Evolutionary conservation across 2,113 vertebrate species (phyloP), one percentile per base, ranked within the genome.

Genomic region (Peromyscus maniculatus): DNA sequence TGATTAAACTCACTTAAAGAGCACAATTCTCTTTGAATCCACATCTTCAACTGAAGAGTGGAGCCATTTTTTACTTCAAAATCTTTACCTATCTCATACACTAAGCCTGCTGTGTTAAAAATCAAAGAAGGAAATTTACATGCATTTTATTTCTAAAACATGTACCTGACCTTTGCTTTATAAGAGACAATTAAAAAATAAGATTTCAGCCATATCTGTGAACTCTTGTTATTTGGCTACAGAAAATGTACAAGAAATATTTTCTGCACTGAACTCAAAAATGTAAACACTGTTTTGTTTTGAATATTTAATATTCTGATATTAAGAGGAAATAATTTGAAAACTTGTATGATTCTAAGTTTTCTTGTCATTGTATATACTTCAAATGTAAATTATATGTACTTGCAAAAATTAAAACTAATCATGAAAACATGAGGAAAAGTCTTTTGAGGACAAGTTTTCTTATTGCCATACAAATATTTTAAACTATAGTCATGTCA

Each of bases 401-500:
- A 55, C 7, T 46, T 36, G 5, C 1, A 77, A 87, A 89, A 74
- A 31, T 22, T 71, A 84, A 0, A 97, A 95, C 93, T 52, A 91
- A 19, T 1, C 59, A n/a, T 0, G 0, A 1, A 69, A 71, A 39
- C 3, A 64, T 7, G 7, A 87, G 10, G 33, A 0, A 89, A 98
- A 57, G 12, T 71, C 74, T 59, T 88, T 15, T 46, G 93, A 95
- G 67, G 64, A 95, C 72, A 96, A 97, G 39, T 2, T 92, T 75
- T 79, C 55, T 97, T 97, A 95, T 95, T 66, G 36, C 91, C 55
- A 57, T 62, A 52, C 2, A 22, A 94, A 95, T 55, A 26, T 31
- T n/a, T 36, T 80, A 69, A 94, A 59, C 46, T 52, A 92, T 59
- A 96, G 90, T 97, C 96, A 98, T 97, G 87, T n/a, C 28, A 98